Evolutionary conservation across 2,113 vertebrate species (phyloP).

Genomic region (Dipodomys spectabilis): DNA sequence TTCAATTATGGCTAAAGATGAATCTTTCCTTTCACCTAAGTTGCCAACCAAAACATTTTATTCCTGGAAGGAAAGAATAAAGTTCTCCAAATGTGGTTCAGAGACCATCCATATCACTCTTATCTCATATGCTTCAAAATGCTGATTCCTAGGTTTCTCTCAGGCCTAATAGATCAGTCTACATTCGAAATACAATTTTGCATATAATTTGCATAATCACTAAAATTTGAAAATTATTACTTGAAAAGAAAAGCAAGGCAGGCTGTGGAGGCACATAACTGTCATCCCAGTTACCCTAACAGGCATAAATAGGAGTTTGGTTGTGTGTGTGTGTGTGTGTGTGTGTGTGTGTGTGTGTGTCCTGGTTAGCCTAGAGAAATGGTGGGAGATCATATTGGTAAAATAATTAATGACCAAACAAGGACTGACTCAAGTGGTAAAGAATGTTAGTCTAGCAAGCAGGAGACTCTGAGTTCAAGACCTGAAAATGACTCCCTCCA

Average conservation of each 20-base stretch:
- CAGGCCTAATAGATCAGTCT: background rate
- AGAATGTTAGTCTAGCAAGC: no score
- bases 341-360: no score
- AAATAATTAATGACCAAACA: no score
- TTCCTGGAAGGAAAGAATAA: slow-evolving; percentile 9
- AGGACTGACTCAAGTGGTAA: no score
- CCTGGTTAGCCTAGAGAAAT: no score
- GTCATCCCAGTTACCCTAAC: background rate
- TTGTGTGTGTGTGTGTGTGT: no score
- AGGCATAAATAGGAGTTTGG: no score
- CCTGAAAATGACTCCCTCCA: no score
- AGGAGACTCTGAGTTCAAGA: background rate
- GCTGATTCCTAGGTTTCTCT: background rate
- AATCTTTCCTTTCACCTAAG: background rate
- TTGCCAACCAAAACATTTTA: background rate
- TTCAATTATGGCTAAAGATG: slow-evolving; percentile 5
- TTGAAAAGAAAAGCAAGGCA: background rate
- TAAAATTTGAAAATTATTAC: background rate
- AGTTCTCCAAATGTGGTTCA: background rate
- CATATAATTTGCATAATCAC: background rate
- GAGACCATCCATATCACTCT: background rate
- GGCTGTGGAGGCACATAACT: no score
- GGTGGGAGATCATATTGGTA: no score
- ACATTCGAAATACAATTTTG: background rate
- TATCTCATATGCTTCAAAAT: background rate